A percentile compares a stretch with the other conserved stretches of the same genome.
Conservation (phyloP, 1,140 invertebrate genomes). For the Ceratosolen fusciceps region DNA sequence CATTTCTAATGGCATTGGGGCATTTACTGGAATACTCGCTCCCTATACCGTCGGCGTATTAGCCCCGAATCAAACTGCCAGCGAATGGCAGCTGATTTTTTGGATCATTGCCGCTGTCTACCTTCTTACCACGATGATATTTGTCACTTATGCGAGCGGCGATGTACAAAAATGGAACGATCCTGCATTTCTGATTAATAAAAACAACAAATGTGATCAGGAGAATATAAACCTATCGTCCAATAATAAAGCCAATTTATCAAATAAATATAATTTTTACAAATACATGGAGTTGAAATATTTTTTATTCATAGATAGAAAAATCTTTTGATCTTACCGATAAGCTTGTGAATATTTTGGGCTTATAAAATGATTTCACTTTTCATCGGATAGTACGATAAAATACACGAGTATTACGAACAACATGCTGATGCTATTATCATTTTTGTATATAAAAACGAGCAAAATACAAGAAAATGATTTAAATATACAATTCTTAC, state of each 20-base stretch:
- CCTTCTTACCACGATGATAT: constrained; percentile 21
- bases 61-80: constrained; percentile 52
- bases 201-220: background rate
- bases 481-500: too few relatives aligned
- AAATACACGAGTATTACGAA: too few relatives aligned
- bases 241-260: background rate
- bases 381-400: too few relatives aligned
- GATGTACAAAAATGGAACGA: constrained; percentile 47
- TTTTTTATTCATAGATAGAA: constrained; percentile 14
- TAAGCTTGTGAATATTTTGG: background rate
- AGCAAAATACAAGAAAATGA: too few relatives aligned
- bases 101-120: constrained; percentile 32
- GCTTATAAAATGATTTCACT: too few relatives aligned
- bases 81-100: constrained; percentile 43
- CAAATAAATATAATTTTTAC: constrained; percentile 11
- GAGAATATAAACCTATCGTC: background rate
- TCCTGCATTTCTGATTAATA: background rate
- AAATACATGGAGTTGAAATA: constrained; percentile 7
- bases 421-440: too few relatives aligned
- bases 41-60: constrained; percentile 79
- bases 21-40: constrained; percentile 76
- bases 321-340: background rate
- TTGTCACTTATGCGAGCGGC: constrained; percentile 29
- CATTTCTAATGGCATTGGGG: constrained; percentile 76
- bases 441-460: too few relatives aligned